These are phyloP conservation scores for Aplochiton taeniatus DNA, from an alignment of 2,797 vertebrate species.

Conservation along the genomic window DNA sequence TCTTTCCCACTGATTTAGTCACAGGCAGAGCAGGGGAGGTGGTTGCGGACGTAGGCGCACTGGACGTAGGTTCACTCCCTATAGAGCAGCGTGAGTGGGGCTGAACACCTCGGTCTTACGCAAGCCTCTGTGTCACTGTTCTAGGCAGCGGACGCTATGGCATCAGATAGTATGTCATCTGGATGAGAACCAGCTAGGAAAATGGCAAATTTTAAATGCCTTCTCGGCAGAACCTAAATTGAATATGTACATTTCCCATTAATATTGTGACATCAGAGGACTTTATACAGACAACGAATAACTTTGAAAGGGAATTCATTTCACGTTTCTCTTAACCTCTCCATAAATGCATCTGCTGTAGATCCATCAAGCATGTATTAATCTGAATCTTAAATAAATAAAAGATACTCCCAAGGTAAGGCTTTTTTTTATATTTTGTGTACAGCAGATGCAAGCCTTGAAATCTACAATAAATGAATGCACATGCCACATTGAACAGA, in stretches of 20 bases:
- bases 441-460: slow-evolving; percentile 31
- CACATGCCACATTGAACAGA: slow-evolving; percentile 38
- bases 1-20: slow-evolving; percentile 63
- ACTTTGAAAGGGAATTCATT: too few species aligned
- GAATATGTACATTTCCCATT: slow-evolving; percentile 12
- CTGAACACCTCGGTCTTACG: slow-evolving; percentile 49
- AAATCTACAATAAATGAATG: slow-evolving; percentile 58
- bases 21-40: slow-evolving; percentile 50
- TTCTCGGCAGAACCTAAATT: background rate
- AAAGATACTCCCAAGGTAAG: too few species aligned
- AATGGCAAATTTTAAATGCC: background rate
- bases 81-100: slow-evolving; percentile 49
- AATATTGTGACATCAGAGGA: too few species aligned
- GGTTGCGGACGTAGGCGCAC: slow-evolving; percentile 32
- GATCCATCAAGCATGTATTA: too few species aligned
- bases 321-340: too few species aligned
- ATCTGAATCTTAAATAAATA: too few species aligned
- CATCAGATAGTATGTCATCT: slow-evolving; percentile 13
- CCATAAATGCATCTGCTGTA: too few species aligned
- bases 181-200: slow-evolving; percentile 17
- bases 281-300: too few species aligned
- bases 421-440: background rate
- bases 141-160: slow-evolving; percentile 34
- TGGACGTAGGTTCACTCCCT: slow-evolving; percentile 64
- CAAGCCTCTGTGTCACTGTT: slow-evolving; percentile 32